Evolutionary conservation across 92 coral and sea anemone genomes (phyloP), one percentile per base, ranked within the genome.

Genomic region (Montipora capitata): DNA sequence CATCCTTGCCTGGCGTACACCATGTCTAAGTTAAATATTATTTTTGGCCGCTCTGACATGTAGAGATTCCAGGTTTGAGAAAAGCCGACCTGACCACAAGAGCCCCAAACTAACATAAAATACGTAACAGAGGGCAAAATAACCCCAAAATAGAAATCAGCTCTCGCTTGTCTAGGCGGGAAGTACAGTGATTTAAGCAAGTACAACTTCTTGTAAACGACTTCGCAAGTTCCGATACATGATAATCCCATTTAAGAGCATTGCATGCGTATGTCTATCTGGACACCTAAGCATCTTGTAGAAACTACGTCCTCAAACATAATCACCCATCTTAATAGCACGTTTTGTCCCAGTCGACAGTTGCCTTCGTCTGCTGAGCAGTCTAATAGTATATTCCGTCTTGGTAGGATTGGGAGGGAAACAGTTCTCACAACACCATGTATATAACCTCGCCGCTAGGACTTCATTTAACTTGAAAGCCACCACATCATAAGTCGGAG

Each of bases 401-500:
- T 57, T 57, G 63, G 63, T 57, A 14, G 80, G 80, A 75, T 75
- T 43, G 18, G 80, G 67, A 75, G 80, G 49, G 80, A 75, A 65
- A 75, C 80, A 51, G 44, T 44, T 41, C 57, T 72, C 77, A 17
- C 7, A 41, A 71, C 76, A 42, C 63, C 63, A 57, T 10, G 15
- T 57, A 57, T 6, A 57, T 10, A 57, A 14, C 63, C 63, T 57
- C n/a, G n/a, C n/a, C 16, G 63, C 63, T 75, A 75, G 80, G 12
- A 75, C 41, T 49, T 57, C 51, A 57, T 57, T 57, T 14, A 57
- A 57, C 15, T 57, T 57, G 63, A n/a, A n/a, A 9, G 63, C 15
- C 63, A 62, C 68, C 68, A 62, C 4, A 62, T 73, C 87, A 51
- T 78, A 90, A 87, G 79, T 90, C 40, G 61, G 16, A 72, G 64